These are phyloP conservation scores for Choreutis nemorana DNA, from an alignment of 2,888 invertebrate genomes.

Conservation along the genomic window DNA sequence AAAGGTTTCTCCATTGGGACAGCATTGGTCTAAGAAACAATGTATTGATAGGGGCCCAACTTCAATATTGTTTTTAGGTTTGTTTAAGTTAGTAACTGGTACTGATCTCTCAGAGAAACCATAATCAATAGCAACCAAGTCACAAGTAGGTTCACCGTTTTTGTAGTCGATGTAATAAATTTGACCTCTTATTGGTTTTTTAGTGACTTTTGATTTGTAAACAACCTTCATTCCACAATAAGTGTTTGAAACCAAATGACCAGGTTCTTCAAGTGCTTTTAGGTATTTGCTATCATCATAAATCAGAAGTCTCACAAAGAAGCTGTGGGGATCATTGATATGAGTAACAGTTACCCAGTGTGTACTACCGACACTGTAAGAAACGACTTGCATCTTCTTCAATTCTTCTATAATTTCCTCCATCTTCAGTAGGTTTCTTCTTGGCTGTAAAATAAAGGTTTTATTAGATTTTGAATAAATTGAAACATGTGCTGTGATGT, in stretches of 20 bases:
- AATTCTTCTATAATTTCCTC: too few relatives aligned
- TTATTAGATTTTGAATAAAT: too few relatives aligned
- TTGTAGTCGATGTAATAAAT: slow-evolving; percentile 8
- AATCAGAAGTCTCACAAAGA: slow-evolving; percentile 15
- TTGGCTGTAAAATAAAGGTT: too few relatives aligned
- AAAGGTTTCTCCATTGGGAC: slow-evolving; percentile 13
- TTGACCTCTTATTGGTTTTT: slow-evolving; percentile 11
- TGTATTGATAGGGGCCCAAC: slow-evolving; percentile 16
- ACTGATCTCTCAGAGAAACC: slow-evolving; percentile 18
- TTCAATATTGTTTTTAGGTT: slow-evolving; percentile 7
- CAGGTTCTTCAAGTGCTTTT: slow-evolving; percentile 7
- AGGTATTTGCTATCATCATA: slow-evolving; percentile 12
- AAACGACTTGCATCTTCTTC: too few relatives aligned
- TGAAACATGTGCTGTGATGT: too few relatives aligned
- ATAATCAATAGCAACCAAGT: slow-evolving; percentile 19
- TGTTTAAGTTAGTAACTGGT: slow-evolving; percentile 8
- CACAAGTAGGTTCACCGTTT: slow-evolving; percentile 8
- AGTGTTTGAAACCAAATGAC: slow-evolving; percentile 2
- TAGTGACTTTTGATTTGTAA: slow-evolving; percentile 11
- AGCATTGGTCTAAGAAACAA: slow-evolving; percentile 19
- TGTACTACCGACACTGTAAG: slow-evolving; percentile 5
- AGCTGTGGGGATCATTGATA: slow-evolving; percentile 16
- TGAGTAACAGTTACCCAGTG: slow-evolving; percentile 18
- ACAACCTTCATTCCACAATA: slow-evolving; percentile 7
- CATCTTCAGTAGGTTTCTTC: too few relatives aligned